Evolutionary conservation across 2,113 vertebrate genomes (phyloP), one percentile per base, ranked within the genome.

Genomic region (Turdus rufiventris): DNA sequence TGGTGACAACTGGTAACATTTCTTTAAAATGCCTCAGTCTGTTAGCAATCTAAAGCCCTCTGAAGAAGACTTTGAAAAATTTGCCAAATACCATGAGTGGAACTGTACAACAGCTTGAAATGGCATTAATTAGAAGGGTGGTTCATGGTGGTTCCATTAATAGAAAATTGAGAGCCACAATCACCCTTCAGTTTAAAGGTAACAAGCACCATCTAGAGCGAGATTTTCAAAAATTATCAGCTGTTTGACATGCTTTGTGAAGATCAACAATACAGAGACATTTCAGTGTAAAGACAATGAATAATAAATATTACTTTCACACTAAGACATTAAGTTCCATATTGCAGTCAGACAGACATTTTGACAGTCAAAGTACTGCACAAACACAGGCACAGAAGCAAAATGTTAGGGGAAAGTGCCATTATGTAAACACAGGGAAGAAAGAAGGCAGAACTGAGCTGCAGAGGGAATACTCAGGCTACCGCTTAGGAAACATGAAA

Each of bases 281-380:
- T 73, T 88, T 48, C 71, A 47, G 33, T 29, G 47, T 31, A 75
- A 89, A 91, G 77, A 85, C 80, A 77, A 91, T 60, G 63, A 89
- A 85, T 71, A 96, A 91, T 66, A 91, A 93, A 80, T 73, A 83
- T 14, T 77, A 60, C 68, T 88, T 89, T 87, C 87, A 85, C 67
- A 47, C n/a, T 70, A 70, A 76, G 81, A 88, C 60, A 58, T 48
- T 67, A 87, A 66, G 67, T 83, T 89, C 48, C 53, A 74, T 62
- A 48, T 3, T 56, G 63, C 75, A 90, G 62, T 78, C 51, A 71
- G 73, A 74, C 38, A 94, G 81, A 62, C 71, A 48, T 93, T 93
- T 80, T 93, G 83, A 90, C 75, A 88, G 88, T 18, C 60, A 66
- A 56, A 47, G 20, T 79, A 62, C 38, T 40, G 34, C 58, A 73